These are phyloP conservation scores for Plodia interpunctella DNA, from an alignment of 1,140 invertebrate species.

Conservation along the genomic window DNA sequence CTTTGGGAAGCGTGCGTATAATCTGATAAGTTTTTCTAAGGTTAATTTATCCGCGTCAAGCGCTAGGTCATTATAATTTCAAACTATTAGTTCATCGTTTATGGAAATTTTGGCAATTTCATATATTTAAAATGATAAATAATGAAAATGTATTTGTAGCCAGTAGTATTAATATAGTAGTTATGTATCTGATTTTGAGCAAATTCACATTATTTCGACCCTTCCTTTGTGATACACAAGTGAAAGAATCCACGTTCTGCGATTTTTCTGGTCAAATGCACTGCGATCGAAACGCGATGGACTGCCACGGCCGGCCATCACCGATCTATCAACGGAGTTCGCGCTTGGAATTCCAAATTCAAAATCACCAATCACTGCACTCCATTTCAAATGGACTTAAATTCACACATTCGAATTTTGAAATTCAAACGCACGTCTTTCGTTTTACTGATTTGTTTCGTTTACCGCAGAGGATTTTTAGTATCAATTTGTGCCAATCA, in stretches of 20 bases:
- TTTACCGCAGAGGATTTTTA: slow-evolving; percentile 15
- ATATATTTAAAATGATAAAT: too few species aligned
- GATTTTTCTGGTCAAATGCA: slow-evolving; percentile 69
- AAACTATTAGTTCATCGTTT: too few species aligned
- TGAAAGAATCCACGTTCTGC: slow-evolving; percentile 32
- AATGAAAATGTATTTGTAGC: too few species aligned
- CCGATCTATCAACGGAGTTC: slow-evolving; percentile 63
- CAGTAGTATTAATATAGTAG: too few species aligned
- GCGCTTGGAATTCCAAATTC: slow-evolving; percentile 61
- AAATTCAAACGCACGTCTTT: slow-evolving; percentile 61
- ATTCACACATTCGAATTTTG: slow-evolving; percentile 44
- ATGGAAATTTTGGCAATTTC: too few species aligned
- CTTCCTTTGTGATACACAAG: background rate
- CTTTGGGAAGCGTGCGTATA: too few species aligned
- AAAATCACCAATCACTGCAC: slow-evolving; percentile 61
- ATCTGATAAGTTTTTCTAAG: too few species aligned
- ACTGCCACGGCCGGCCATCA: slow-evolving; percentile 40
- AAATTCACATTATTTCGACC: background rate
- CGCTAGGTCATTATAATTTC: too few species aligned
- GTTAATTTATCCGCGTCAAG: too few species aligned
- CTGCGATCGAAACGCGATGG: slow-evolving; percentile 33
- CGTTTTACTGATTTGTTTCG: slow-evolving; percentile 58
- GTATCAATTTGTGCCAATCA: background rate
- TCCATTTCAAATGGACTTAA: slow-evolving; percentile 56
- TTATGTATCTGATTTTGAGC: too few species aligned